A percentile compares a stretch with the other conserved stretches of the same genome.
Evolutionary conservation across 2,113 vertebrate species (phyloP).

Genomic region (Vanacampus margaritifer): DNA sequence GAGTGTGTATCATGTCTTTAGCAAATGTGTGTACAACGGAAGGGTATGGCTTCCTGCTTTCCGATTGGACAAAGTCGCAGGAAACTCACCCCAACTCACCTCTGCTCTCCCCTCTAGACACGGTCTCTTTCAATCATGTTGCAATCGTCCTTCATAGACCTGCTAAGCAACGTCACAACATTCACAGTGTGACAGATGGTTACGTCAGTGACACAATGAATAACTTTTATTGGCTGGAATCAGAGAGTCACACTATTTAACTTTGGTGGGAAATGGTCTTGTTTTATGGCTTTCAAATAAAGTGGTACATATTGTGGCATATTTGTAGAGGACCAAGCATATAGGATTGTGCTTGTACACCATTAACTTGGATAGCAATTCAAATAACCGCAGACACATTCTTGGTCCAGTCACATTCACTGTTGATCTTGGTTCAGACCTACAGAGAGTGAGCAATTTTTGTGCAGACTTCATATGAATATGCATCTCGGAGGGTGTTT

Average conservation of each 20-base stretch:
- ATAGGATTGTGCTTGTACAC: slow-evolving; percentile 20
- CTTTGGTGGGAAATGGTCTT: slow-evolving; percentile 11
- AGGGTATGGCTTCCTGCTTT: slow-evolving; percentile 61
- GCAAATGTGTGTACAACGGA: slow-evolving; percentile 38
- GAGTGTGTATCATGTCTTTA: slow-evolving; percentile 4
- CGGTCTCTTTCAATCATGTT: slow-evolving; percentile 40
- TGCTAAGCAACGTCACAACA: slow-evolving; percentile 37
- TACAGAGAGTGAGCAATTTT: slow-evolving; percentile 41
- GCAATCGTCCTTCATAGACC: slow-evolving; percentile 43
- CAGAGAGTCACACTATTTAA: slow-evolving; percentile 33
- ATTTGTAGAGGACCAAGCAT: slow-evolving; percentile 25
- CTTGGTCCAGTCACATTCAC: slow-evolving; percentile 22
- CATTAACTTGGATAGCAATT: slow-evolving; percentile 20
- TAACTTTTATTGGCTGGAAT: slow-evolving; percentile 27
- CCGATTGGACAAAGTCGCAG: slow-evolving; percentile 57
- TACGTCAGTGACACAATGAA: neutral
- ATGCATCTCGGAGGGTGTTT: slow-evolving; percentile 32
- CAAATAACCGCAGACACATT: slow-evolving; percentile 17
- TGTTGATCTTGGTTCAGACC: slow-evolving; percentile 38
- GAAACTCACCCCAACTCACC: slow-evolving; percentile 27
- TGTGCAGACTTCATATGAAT: slow-evolving; percentile 52
- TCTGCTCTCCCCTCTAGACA: slow-evolving; percentile 20
- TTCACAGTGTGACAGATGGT: slow-evolving; percentile 1
- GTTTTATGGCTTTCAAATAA: slow-evolving; percentile 36
- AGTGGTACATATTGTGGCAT: slow-evolving; percentile 21